Evolutionary conservation across 2,888 invertebrate species (phyloP).

Genomic region (Oligia strigilis): DNA sequence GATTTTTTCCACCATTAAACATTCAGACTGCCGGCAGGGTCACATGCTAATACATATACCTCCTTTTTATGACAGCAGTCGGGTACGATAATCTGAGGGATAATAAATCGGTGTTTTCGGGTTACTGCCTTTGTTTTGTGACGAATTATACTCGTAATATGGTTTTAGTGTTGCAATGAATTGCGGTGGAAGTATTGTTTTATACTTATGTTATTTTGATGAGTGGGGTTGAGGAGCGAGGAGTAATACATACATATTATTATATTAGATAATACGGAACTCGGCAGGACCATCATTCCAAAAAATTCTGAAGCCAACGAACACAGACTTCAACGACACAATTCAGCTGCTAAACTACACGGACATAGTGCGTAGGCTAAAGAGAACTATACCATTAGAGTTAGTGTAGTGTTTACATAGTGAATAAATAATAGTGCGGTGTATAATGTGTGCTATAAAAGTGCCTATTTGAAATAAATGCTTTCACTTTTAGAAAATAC

Average conservation of each 20-base stretch:
- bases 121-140: constrained; percentile 51
- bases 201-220: background rate
- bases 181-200: background rate
- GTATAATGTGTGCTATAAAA: too few relatives aligned
- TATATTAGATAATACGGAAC: background rate
- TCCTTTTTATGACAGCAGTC: constrained; percentile 41
- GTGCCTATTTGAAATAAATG: too few relatives aligned
- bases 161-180: constrained; percentile 22
- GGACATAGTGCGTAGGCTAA: too few relatives aligned
- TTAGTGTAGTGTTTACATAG: too few relatives aligned
- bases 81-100: constrained; percentile 46
- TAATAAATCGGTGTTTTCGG: constrained; percentile 48
- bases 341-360: too few relatives aligned
- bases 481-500: too few relatives aligned
- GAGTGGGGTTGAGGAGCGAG: background rate
- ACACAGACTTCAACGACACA: too few relatives aligned
- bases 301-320: too few relatives aligned
- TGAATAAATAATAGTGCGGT: too few relatives aligned
- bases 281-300: too few relatives aligned
- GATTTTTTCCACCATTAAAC: constrained; percentile 65
- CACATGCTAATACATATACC: constrained; percentile 57
- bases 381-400: too few relatives aligned
- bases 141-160: constrained; percentile 21
- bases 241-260: too few relatives aligned
- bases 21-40: constrained; percentile 58